phyloP scores from a whole-genome alignment of 2,113 vertebrate genomes.

The Picathartes gymnocephalus region DNA sequence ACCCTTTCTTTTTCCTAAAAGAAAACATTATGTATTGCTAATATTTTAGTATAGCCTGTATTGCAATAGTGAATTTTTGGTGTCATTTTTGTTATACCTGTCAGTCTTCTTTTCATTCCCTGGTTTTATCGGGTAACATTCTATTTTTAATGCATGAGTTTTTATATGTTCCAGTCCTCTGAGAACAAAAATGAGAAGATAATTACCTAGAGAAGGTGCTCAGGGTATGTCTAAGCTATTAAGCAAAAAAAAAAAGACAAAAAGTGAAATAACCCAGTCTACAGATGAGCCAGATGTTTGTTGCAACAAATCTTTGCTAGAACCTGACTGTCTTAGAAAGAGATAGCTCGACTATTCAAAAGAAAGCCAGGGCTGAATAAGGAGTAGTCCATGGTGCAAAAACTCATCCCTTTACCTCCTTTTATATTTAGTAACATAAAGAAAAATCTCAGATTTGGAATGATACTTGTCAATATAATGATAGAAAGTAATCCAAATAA shows the following conservation, averaged over 20 bases:
- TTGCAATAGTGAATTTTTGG: neutral
- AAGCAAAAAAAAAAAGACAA: neutral
- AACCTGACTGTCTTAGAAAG: neutral
- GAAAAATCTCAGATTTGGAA: too few relatives aligned
- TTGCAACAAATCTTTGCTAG: neutral
- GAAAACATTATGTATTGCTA: neutral
- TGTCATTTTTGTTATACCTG: neutral
- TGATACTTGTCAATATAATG: too few relatives aligned
- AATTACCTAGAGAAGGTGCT: neutral
- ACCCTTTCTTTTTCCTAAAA: neutral
- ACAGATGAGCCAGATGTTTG: neutral
- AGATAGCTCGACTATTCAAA: neutral
- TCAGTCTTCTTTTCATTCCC: neutral
- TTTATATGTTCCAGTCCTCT: neutral
- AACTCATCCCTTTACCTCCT: too few relatives aligned
- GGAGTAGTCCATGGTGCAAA: too few relatives aligned
- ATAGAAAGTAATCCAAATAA: too few relatives aligned
- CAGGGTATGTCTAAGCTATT: neutral
- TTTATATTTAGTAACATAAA: too few relatives aligned
- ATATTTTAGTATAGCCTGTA: neutral
- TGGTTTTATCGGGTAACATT: neutral
- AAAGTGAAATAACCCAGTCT: neutral
- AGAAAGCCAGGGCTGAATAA: too few relatives aligned
- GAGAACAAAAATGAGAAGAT: neutral
- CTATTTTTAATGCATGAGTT: neutral